Base-by-base conservation (phyloP, 2,888 invertebrate species). In the Papilio elwesi region DNA sequence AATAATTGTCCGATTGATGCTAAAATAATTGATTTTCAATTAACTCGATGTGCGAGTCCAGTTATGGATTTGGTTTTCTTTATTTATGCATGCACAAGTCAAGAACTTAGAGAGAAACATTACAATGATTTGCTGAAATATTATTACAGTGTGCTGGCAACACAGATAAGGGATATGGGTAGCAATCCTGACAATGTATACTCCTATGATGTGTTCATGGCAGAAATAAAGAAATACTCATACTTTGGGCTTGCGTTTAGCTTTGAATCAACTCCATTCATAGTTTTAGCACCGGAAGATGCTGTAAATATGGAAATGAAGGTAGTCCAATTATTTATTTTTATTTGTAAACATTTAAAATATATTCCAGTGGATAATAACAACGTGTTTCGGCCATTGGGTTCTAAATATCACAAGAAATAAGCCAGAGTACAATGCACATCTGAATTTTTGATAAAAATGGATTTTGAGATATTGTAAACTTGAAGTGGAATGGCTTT, bases 11-110 rank as follows among this genome's bases (percentile, higher is more conserved):
- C 92, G 0, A 75, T 86, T 7, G 91, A 92, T 73, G 93, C 94
- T 0, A 94, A 95, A 78, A 91, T 97, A 74, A 95, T 97, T 51
- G 97, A 97, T 81, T 97, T 96, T 78, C 97, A 97, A 83, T 81
- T 97, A 62, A 86, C 95, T 0, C 93, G 95, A 81, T 95, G 92
- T 76, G 93, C 94, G 0, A 94, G 94, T 26, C 95, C 96, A 0
- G 91, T 94, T 0, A 82, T 95, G 3, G 96, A 96, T 80, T 66
- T 96, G 11, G 81, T 91, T 0, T 96, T 96, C 78, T 74, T 89
- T 2, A 84, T 91, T 43, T 92, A 89, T 74, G 91, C 96, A 0
- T 96, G 96, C 77, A 95, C 96, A 0, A 92, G 94, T 36, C 89
- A 95, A 77, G 86, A 93, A 16, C 80, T 96, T 49, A 90, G 96